These are phyloP conservation scores for Diplosoma virens DNA, from an alignment of 23 tunicate species.

Conservation along the genomic window DNA sequence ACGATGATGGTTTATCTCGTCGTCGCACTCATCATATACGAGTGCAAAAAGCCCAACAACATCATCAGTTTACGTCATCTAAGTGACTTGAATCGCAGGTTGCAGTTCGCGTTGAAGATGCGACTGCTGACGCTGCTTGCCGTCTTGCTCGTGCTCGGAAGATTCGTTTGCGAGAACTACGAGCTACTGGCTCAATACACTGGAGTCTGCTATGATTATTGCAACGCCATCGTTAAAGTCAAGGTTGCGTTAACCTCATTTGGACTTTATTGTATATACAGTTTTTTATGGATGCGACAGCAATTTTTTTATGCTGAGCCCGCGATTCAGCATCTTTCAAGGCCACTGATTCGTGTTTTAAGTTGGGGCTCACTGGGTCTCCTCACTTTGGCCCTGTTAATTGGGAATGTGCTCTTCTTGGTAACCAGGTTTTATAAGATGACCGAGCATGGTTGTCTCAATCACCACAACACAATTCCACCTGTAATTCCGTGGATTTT, in stretches of 20 bases:
- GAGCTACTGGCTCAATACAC: constrained; percentile 43
- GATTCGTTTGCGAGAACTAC: constrained; percentile 38
- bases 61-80: too few relatives aligned
- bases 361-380: constrained; percentile 41
- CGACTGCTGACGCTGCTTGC: constrained; percentile 11
- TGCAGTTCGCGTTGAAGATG: constrained; percentile 23
- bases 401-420: constrained; percentile 39
- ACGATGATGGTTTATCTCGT: constrained; percentile 2
- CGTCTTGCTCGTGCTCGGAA: constrained; percentile 7
- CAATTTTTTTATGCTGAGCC: constrained; percentile 59
- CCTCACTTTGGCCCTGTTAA: constrained; percentile 23
- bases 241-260: constrained; percentile 40
- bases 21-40: constrained; percentile 16
- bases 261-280: constrained; percentile 35
- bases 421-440: constrained; percentile 31
- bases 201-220: constrained; percentile 26
- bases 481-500: constrained; percentile 40
- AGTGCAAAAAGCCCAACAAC: constrained; percentile 13
- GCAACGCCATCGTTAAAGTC: constrained; percentile 33
- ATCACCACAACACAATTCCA: constrained; percentile 7
- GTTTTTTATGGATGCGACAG: constrained; percentile 67
- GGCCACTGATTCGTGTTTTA: background rate
- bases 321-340: constrained; percentile 56
- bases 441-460: constrained; percentile 23
- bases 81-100: too few relatives aligned